Conservation (phyloP, 2,797 vertebrate genomes). For the Bradypodion pumilum region DNA sequence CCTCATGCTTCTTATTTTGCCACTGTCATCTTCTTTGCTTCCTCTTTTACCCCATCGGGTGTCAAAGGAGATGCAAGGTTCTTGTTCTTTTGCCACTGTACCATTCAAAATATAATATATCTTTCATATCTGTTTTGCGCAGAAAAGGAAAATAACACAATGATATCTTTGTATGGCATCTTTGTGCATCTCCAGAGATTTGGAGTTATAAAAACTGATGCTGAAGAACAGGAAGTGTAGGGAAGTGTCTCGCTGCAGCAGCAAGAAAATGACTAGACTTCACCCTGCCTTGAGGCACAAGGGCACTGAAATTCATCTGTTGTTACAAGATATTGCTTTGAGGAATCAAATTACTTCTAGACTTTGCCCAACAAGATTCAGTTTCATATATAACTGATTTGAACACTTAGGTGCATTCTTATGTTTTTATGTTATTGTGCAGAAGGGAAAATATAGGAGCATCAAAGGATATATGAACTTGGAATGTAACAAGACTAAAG, state of each 20-base stretch:
- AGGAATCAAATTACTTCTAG: slow-evolving; percentile 35
- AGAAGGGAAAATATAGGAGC: rapidly evolving
- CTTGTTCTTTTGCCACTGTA: neutral
- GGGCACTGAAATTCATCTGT: slow-evolving; percentile 1
- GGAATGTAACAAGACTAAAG: neutral
- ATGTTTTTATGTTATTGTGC: neutral
- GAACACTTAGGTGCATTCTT: slow-evolving; percentile 19
- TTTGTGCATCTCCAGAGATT: neutral
- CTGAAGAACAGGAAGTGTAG: neutral
- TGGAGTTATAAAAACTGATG: neutral
- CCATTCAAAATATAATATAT: neutral
- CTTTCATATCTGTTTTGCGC: neutral
- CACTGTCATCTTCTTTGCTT: neutral
- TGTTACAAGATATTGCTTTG: slow-evolving; percentile 17
- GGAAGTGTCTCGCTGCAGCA: neutral
- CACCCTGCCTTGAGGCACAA: slow-evolving; percentile 31
- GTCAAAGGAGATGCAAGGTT: no score
- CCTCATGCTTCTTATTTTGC: neutral
- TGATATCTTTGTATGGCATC: neutral
- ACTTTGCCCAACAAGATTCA: slow-evolving; percentile 21
- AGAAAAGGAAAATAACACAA: neutral
- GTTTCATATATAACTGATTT: slow-evolving; percentile 25
- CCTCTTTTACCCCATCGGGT: no score
- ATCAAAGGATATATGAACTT: neutral
- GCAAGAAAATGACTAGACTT: neutral